Base-by-base conservation (phyloP, 2,888 invertebrate species). In the Clivina fossor region DNA sequence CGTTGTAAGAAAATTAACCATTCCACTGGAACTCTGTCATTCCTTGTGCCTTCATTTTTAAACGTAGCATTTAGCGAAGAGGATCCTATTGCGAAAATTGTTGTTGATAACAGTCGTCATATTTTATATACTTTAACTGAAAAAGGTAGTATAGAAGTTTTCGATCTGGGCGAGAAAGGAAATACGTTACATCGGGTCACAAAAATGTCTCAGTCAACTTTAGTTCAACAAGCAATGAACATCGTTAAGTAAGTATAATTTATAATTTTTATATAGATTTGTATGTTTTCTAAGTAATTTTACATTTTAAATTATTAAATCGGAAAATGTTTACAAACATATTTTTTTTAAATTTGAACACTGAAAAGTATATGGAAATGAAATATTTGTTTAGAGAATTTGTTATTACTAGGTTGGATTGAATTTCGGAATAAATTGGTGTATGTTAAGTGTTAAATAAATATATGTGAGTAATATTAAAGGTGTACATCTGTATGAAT, bases 1-100 rank as follows among this genome's bases (percentile, higher is more conserved):
- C 88, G 93, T 62, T 97, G 94, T 72, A 89, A 90, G 72, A 97
- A 95, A 78, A 81, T 95, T 1, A 97, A 98, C 73, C 93, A 94
- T 71, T 95, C 97, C 0, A 91, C 89, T 56, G 88, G 90, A 61
- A 79, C 88, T 3, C 76, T 96, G 19, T 93, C 94, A 33, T 93
- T 89, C 70, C 77, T 96, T 61, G 84, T 96, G 40, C 95, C 95
- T 8, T 89, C 90, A 24, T 93, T 96, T 72, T 78, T 95, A 7
- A 88, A 89, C 73, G 86, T 90, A 35, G 89, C 84, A n/a, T 80
- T 89, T 55, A 81, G 86, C 71, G 92, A 93, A 71, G 90, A 90
- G 66, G 97, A 98, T 77, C 83, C 93, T 0, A 85, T 99, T 64
- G 80, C 84, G 35, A 93, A 93, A 74, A 90, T 98, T 66, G 82